A percentile compares a stretch with the other conserved stretches of the same genome.
Evolutionary conservation across 2,113 vertebrate species (phyloP).

Genomic region (Grantiella picta): DNA sequence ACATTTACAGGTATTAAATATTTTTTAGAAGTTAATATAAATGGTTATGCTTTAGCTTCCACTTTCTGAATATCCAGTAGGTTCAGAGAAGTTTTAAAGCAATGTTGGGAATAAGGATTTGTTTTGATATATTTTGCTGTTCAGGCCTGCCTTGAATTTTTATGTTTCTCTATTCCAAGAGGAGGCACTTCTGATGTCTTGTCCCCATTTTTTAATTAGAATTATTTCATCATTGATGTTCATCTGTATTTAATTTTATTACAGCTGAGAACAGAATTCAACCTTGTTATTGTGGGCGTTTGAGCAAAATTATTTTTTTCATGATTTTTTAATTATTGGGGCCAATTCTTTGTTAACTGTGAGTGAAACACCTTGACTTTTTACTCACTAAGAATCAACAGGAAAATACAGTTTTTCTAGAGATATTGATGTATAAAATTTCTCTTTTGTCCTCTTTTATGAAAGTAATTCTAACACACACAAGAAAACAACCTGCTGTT

Average conservation of each 20-base stretch:
- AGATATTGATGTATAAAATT: not conserved
- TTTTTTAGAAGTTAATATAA: not conserved
- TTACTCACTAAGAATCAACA: not conserved
- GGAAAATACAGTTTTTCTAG: not conserved
- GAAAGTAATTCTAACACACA: not conserved
- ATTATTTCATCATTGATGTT: not conserved
- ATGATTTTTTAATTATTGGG: not conserved
- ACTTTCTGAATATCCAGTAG: not conserved
- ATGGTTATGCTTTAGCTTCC: not conserved
- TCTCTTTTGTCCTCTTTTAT: not conserved
- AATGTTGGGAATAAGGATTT: not conserved
- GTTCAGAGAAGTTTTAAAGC: not conserved
- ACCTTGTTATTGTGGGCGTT: not conserved
- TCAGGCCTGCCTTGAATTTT: not conserved
- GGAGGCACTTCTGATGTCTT: not conserved
- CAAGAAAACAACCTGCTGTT: not conserved
- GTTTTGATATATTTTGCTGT: not conserved
- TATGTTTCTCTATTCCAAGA: not conserved
- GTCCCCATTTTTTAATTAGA: not conserved
- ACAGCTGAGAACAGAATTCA: not conserved
- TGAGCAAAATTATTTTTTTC: not conserved
- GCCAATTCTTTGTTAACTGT: not conserved
- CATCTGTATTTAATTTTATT: not conserved
- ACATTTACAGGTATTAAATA: not conserved
- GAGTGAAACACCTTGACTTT: not conserved